Base-by-base conservation (phyloP, 2,888 invertebrate species). In the Aspidapion aeneum region DNA sequence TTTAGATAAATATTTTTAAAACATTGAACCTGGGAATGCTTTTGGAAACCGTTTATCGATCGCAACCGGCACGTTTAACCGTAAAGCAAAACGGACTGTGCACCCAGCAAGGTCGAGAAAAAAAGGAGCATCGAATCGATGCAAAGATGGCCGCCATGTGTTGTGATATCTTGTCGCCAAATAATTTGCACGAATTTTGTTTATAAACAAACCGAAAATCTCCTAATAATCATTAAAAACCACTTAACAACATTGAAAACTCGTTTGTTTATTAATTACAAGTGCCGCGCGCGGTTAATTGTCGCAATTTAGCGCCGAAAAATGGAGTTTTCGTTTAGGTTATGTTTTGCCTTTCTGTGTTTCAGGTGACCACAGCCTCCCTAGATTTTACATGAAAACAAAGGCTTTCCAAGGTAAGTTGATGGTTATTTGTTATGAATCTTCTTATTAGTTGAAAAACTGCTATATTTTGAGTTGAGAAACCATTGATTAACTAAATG, bases 61-160 rank as follows among this genome's bases (percentile, higher is more conserved):
- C n/a, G n/a, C n/a, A n/a, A n/a, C n/a, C n/a, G n/a, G n/a, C n/a
- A n/a, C n/a, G n/a, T n/a, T n/a, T n/a, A n/a, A n/a, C n/a, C n/a
- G n/a, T n/a, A 35, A 35, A 35, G 35, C 5, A 35, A 35, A 35
- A 35, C 35, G 35, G 70, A 69, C 66, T 68, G 69, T 60, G 63
- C 52, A 64, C 62, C 69, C 72, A 68, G 66, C 68, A 66, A 72
- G 73, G 71, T 68, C 73, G 71, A 73, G 73, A 73, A 75, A 77
- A 75, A 74, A 73, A 73, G 73, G 75, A 73, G 75, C 74, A 74
- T 75, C 74, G 73, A 74, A 74, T 62, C 63, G 64, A 64, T 61
- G 64, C 63, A 77, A 80, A 80, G 78, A 80, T 80, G 80, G 80
- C 79, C 76, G 77, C 79, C 75, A 71, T 69, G 72, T 35, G 35